Evolutionary conservation across 2,888 invertebrate species (phyloP).

Genomic region (Acleris holmiana): DNA sequence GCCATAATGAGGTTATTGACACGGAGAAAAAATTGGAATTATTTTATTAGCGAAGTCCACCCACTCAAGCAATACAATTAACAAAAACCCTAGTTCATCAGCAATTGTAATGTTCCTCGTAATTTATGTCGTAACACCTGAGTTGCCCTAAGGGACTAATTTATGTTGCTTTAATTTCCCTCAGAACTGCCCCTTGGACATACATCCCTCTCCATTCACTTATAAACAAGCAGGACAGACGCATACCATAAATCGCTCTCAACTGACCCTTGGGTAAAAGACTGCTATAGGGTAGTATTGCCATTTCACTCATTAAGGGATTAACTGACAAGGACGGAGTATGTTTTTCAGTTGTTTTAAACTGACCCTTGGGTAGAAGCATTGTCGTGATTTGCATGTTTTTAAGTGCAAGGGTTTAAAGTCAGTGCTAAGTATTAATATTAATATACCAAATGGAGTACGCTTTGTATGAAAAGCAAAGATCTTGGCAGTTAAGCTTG

Average conservation of each 20-base stretch:
- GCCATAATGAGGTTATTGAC: too few relatives aligned
- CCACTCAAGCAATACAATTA: slow-evolving; percentile 15
- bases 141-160: slow-evolving; percentile 34
- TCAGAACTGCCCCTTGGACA: slow-evolving; percentile 22
- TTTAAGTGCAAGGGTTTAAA: too few relatives aligned
- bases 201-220: background rate
- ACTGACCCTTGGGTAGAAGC: too few relatives aligned
- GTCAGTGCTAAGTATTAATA: too few relatives aligned
- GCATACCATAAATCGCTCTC: background rate
- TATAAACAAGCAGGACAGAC: slow-evolving; percentile 6
- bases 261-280: slow-evolving; percentile 6
- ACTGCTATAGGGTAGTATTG: background rate
- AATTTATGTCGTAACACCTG: slow-evolving; percentile 36
- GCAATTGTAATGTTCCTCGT: slow-evolving; percentile 31
- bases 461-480: too few relatives aligned
- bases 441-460: too few relatives aligned
- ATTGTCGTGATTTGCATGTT: too few relatives aligned
- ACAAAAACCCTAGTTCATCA: slow-evolving; percentile 19
- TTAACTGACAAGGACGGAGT: too few relatives aligned
- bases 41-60: background rate
- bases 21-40: too few relatives aligned
- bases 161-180: slow-evolving; percentile 31
- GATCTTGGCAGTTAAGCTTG: too few relatives aligned
- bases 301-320: too few relatives aligned
- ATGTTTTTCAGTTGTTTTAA: too few relatives aligned